phyloP scores from a whole-genome alignment of 2,113 vertebrate genomes.

The Regulus satrapa region DNA sequence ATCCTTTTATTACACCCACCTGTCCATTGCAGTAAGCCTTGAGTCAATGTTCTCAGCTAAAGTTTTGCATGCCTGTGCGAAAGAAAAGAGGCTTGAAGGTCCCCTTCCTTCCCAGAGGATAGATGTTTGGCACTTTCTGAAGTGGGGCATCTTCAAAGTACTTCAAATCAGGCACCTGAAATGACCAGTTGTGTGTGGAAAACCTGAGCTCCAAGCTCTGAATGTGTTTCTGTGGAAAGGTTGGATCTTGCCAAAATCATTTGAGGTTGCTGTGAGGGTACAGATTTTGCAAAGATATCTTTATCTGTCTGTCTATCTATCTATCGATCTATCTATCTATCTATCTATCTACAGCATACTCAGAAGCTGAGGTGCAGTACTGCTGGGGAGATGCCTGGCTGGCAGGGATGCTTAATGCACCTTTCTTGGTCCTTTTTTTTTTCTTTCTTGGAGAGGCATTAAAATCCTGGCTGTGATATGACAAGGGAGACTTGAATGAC shows the following conservation, averaged over 20 bases:
- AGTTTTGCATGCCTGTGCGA: background rate
- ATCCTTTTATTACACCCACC: background rate
- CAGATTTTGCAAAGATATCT: background rate
- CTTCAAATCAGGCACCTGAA: background rate
- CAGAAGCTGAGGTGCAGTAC: background rate
- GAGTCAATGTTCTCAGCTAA: background rate
- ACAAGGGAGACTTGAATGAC: rapidly evolving
- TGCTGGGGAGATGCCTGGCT: background rate
- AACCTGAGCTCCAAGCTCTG: background rate
- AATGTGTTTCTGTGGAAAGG: rapidly evolving
- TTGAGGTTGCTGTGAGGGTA: background rate
- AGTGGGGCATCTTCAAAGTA: background rate
- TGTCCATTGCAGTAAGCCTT: background rate
- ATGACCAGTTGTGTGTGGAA: background rate
- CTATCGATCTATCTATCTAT: too few species aligned
- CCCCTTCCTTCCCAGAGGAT: background rate
- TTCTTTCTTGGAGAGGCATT: background rate
- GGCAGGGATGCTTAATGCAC: background rate
- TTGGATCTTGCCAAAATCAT: background rate
- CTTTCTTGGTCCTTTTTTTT: too few species aligned
- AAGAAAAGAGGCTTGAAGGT: background rate
- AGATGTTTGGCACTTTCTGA: background rate
- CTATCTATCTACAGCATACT: background rate
- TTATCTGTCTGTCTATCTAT: too few species aligned
- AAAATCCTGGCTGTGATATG: background rate